Base-by-base conservation (phyloP, 1,140 invertebrate genomes). In the Galleria mellonella region DNA sequence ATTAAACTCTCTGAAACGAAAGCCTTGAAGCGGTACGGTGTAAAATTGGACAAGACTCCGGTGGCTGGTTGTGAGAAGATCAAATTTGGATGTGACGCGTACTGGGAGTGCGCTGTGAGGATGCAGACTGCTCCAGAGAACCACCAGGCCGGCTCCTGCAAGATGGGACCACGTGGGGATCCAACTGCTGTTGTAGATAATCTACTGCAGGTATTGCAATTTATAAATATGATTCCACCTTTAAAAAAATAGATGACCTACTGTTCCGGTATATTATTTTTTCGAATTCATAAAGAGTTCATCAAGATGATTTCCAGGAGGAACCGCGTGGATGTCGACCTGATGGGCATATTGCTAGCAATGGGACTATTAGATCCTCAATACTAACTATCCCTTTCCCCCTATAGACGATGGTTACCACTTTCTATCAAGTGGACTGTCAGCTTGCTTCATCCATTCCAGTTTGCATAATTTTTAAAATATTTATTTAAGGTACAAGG, bases 91-190 rank as follows among this genome's bases (percentile, higher is more conserved):
- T 92, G 90, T 41, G 93, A 95, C 67, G 90, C 89, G 0, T 96
- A 94, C 72, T 94, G 94, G 92, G 89, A 92, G 65, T 96, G 94
- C 57, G 93, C 94, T 0, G 88, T 94, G 1, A 86, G 91, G 38
- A 89, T 91, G 58, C 90, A 92, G 15, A 95, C 94, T 0, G 91
- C 91, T 0, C 92, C 93, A 0, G 93, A 96, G 75, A 96, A 96
- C 66, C 94, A 96, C 81, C 94, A 95, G 73, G 93, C 92, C 0
- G 94, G 93, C 3, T 93, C 92, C 5, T 94, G 93, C 70, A 92
- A 90, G 77, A 95, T 96, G 94, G 94, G 94, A 0, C 89, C 91
- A 0, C 48, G 83, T 0, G 87, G 88, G 0, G 93, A 95, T 70
- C 87, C 88, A 0, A 63, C 84, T 9, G 90, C 93, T 0, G 93